Base-by-base conservation (phyloP, 2,797 vertebrate species). In the Lagocephalus sceleratus region DNA sequence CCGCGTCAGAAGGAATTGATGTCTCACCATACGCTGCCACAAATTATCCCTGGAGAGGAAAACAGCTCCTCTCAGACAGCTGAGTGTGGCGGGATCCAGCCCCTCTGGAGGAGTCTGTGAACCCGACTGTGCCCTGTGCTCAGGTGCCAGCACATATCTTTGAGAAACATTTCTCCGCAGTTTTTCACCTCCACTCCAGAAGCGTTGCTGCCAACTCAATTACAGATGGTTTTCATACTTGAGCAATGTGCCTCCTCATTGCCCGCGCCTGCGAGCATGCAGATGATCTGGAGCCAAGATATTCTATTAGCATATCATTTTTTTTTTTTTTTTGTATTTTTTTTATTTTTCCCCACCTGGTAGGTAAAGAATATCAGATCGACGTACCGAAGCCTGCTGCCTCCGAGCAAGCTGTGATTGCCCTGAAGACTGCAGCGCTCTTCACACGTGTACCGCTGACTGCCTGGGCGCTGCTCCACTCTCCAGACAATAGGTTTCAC, bases 41-140 rank as follows among this genome's bases (percentile, higher is more conserved):
- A 87, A 81, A 85, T 86, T 83, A 82, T 72, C 80, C 76, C 72
- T 43, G 47, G 78, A 84, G 83, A 85, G 70, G 73, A 80, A 75
- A 83, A 71, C 68, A 70, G 68, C 68, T 77, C 56, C 22, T 29
- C 1, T 42, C 59, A 62, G 77, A 84, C 80, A 72, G 75, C 75
- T 57, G 67, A 66, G 54, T 44, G 63, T 54, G 52, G 60, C 67
- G 6, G 68, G 64, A 79, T 79, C 66, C 73, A 25, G 63, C 73
- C 80, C 71, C 73, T 57, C 58, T 55, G 74, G 73, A 75, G 72
- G 65, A 76, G 66, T 72, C 68, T 60, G 49, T 66, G 70, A 73
- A 73, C 66, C 66, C 53, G 64, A 44, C 66, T 62, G 72, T 59
- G 65, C 76, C 64, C 63, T 75, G 68, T 68, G 69, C 74, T 56